A percentile compares a stretch with the other conserved stretches of the same genome.
These are phyloP conservation scores for Dufourea novaeangliae DNA, from an alignment of 1,140 invertebrate genomes.

Conservation along the genomic window DNA sequence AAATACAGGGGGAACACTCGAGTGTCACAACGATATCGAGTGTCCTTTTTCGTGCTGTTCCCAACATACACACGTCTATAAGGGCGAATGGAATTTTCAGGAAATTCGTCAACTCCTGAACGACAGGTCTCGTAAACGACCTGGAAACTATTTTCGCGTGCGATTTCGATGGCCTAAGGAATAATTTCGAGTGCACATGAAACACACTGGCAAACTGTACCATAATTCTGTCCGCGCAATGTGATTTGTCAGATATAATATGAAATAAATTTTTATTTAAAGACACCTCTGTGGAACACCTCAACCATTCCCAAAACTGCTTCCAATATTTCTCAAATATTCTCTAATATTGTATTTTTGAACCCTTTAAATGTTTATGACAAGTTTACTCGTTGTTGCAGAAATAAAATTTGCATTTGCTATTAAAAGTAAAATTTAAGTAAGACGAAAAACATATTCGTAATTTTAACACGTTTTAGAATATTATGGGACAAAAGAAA, in stretches of 20 bases:
- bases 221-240: conserved; percentile 38
- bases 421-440: too few species aligned
- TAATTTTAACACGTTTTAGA: too few species aligned
- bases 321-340: too few species aligned
- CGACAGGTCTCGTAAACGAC: not conserved
- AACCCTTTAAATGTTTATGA: too few species aligned
- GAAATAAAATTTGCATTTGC: too few species aligned
- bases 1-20: not conserved
- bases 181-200: conserved; percentile 28
- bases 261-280: conserved; percentile 66
- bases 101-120: conserved; percentile 20
- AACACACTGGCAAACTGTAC: conserved; percentile 36
- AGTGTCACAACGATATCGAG: not conserved
- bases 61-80: conserved; percentile 15
- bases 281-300: not conserved
- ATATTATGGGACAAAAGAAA: too few species aligned
- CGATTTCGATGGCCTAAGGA: conserved; percentile 65
- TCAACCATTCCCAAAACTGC: too few species aligned
- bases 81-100: not conserved
- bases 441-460: too few species aligned
- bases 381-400: too few species aligned
- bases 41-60: not conserved
- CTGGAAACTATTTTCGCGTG: conserved; percentile 18
- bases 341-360: too few species aligned
- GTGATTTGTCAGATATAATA: conserved; percentile 49